Percentiles rank a stretch among this genome's conserved stretches.
phyloP scores from a whole-genome alignment of 1,140 invertebrate genomes.

The Drosophila oshimai region DNA sequence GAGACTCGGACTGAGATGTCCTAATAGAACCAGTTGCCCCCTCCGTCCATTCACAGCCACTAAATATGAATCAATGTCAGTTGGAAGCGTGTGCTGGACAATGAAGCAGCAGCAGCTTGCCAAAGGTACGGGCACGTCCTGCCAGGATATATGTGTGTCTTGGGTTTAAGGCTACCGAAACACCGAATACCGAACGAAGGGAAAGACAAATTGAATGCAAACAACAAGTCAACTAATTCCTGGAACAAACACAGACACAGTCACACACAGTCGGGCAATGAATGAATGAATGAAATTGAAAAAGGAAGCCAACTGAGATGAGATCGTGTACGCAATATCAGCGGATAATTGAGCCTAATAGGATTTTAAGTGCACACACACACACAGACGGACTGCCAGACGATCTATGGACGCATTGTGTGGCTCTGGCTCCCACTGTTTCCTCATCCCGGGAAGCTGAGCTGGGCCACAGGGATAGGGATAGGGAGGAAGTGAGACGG shows the following conservation, averaged over 20 bases:
- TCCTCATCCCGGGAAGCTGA: slow-evolving; percentile 52
- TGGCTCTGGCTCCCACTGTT: slow-evolving; percentile 66
- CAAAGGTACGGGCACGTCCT: slow-evolving; percentile 35
- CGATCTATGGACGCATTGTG: slow-evolving; percentile 41
- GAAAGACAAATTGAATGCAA: slow-evolving; percentile 75
- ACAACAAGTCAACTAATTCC: slow-evolving; percentile 65
- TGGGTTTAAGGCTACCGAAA: slow-evolving; percentile 53
- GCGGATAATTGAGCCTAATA: slow-evolving; percentile 82
- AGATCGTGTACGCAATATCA: slow-evolving; percentile 80
- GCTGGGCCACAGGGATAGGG: too few species aligned
- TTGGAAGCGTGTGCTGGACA: slow-evolving; percentile 66
- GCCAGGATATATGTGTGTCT: slow-evolving; percentile 46
- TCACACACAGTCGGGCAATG: slow-evolving; percentile 7
- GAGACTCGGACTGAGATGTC: background rate
- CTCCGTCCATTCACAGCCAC: slow-evolving; percentile 19
- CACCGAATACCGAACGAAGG: slow-evolving; percentile 37
- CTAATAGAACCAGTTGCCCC: slow-evolving; percentile 3
- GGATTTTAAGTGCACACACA: slow-evolving; percentile 79
- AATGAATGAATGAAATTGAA: slow-evolving; percentile 41
- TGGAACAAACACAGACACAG: slow-evolving; percentile 48
- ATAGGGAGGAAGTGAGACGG: too few species aligned
- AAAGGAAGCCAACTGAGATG: slow-evolving; percentile 63
- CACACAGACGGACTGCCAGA: slow-evolving; percentile 21
- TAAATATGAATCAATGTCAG: slow-evolving; percentile 80
- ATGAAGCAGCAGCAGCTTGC: slow-evolving; percentile 76